Base-by-base conservation (phyloP, 2,888 invertebrate species). In the Lordiphosa fenestrarum region DNA sequence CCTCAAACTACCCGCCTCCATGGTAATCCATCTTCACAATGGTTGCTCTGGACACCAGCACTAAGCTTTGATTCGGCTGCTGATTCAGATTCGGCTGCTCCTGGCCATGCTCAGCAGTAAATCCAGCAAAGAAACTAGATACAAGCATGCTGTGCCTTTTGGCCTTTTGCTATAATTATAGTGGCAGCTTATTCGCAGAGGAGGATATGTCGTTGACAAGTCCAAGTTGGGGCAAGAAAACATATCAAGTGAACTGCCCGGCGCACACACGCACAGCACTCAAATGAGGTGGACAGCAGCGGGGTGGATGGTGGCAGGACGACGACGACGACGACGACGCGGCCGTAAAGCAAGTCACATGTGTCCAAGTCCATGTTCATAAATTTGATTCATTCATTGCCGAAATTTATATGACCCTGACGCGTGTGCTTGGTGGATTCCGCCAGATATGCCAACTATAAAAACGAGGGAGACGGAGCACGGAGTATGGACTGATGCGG, bases 341-440 rank as follows among this genome's bases (percentile, higher is more conserved):
- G n/a, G 52, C 60, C 77, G 73, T 84, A 84, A 77, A 77, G 56
- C 67, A 84, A 71, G 65, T 67, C 70, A 65, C 69, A 72, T 84
- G 76, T 72, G 75, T 71, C 72, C 83, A 73, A 61, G 73, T 66
- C 65, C 66, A 71, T 80, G 77, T 77, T 67, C 84, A 81, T 81
- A 77, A 77, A 81, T 77, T 84, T 77, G 77, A 84, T 77, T 77
- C 77, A 77, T 84, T 84, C 77, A 77, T 84, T 60, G 77, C 84
- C 59, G 71, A 73, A 80, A 81, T 84, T 81, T 77, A 81, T 84
- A 84, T 76, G 66, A 56, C 68, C 63, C 54, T 57, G 84, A 25
- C 9, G 23, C 30, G 30, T 30, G 30, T 30, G 30, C 10, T 30
- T 30, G 9, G 30, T 10, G 30, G 30, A 30, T 30, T 30, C 25